Conservation (phyloP, 2,888 invertebrate genomes). For the Bhutanitis thaidina region DNA sequence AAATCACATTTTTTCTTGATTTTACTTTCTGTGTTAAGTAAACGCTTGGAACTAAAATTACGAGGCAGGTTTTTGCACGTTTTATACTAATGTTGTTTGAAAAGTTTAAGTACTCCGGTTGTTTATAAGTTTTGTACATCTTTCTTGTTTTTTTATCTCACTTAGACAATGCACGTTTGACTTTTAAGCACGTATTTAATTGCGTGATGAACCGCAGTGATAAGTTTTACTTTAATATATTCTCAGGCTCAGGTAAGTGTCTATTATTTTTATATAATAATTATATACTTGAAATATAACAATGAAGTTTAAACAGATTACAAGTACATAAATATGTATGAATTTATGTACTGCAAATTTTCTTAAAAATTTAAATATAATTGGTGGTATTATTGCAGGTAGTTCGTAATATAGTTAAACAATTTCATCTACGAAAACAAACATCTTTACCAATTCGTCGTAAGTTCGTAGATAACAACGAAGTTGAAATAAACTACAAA, state of each 20-base stretch:
- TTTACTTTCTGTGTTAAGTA: too few species aligned
- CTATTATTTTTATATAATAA: too few species aligned
- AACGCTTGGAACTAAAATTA: too few species aligned
- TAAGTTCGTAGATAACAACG: slow-evolving; percentile 41
- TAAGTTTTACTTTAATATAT: too few species aligned
- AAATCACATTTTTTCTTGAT: too few species aligned
- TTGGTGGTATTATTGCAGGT: neutral
- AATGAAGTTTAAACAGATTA: too few species aligned
- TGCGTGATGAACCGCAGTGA: neutral
- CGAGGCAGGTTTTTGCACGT: neutral
- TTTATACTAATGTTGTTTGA: neutral
- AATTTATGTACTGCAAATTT: too few species aligned
- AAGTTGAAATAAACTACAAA: slow-evolving; percentile 45
- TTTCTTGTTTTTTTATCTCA: neutral
- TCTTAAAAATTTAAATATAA: too few species aligned
- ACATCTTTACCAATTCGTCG: slow-evolving; percentile 30
- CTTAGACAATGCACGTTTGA: neutral
- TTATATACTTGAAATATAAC: too few species aligned
- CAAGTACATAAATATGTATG: too few species aligned
- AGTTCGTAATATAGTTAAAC: neutral
- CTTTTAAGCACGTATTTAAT: neutral
- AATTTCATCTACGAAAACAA: neutral
- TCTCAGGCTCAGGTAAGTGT: too few species aligned
- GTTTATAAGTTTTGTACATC: neutral
- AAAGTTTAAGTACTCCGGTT: neutral